Evolutionary conservation across 2,888 invertebrate genomes (phyloP).

Genomic region (Lithophane semibrunnea): DNA sequence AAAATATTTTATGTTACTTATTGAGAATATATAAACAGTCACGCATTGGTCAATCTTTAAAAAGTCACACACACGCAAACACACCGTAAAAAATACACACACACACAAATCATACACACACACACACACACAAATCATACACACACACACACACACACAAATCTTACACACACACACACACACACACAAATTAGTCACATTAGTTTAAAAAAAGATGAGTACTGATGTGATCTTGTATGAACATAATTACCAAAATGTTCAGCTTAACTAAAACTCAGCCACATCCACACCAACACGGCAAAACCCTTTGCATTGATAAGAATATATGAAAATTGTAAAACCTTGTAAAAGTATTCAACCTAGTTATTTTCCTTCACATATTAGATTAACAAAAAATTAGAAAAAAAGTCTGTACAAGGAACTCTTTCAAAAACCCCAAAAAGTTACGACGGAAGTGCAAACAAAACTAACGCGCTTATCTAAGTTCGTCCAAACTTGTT

Average conservation of each 20-base stretch:
- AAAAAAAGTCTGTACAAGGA: conserved; percentile 32
- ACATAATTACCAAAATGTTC: conserved; percentile 18
- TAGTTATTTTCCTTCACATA: not conserved
- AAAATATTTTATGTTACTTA: conserved; percentile 19
- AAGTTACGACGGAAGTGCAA: conserved; percentile 71
- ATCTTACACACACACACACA: too few relatives aligned
- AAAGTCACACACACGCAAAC: not conserved
- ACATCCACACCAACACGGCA: not conserved
- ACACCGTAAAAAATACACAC: too few relatives aligned
- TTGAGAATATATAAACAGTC: conserved; percentile 33
- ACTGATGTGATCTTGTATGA: conserved; percentile 11
- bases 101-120: too few relatives aligned
- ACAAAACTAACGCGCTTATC: conserved; percentile 76
- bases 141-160: too few relatives aligned
- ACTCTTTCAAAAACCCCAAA: conserved; percentile 52
- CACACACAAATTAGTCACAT: not conserved
- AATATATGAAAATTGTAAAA: conserved; percentile 28
- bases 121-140: too few relatives aligned
- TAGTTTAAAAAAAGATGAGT: conserved; percentile 5
- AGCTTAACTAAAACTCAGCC: conserved; percentile 1
- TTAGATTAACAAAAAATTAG: conserved; percentile 5
- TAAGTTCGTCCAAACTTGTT: conserved; percentile 71
- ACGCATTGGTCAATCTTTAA: conserved; percentile 27
- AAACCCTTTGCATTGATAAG: conserved; percentile 44
- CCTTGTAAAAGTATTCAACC: conserved; percentile 13